Evolutionary conservation across 2,797 vertebrate genomes (phyloP).

Genomic region (Melanotaenia trifasciata): DNA sequence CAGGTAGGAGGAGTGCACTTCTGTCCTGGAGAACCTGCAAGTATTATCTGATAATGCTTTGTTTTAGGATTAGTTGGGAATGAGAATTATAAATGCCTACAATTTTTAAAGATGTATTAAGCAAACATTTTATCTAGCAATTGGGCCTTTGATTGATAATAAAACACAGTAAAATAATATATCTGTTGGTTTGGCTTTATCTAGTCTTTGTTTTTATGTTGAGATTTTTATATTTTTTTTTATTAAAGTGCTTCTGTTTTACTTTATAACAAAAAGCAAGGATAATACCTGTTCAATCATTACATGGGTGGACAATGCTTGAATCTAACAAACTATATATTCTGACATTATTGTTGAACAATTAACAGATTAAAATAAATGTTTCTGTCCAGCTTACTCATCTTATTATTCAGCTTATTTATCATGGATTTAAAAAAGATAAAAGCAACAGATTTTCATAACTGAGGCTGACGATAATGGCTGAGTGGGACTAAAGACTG

Average conservation of each 20-base stretch:
- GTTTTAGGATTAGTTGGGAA: too few relatives aligned
- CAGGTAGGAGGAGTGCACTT: neutral
- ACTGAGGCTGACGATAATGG: constrained; percentile 42
- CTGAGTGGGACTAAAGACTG: constrained; percentile 30
- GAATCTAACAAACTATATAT: neutral
- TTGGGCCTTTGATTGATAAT: neutral
- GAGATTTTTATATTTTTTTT: neutral
- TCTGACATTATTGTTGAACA: neutral
- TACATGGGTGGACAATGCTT: too few relatives aligned
- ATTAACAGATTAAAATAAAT: neutral
- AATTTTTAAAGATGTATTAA: neutral
- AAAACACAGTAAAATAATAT: neutral
- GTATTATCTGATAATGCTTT: too few relatives aligned
- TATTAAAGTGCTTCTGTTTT: neutral
- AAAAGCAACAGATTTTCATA: neutral
- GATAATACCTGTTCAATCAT: too few relatives aligned
- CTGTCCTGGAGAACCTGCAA: neutral
- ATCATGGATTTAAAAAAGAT: neutral
- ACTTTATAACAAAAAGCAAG: too few relatives aligned
- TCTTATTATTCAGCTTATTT: too few relatives aligned
- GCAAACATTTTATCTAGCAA: neutral
- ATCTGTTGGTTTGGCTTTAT: neutral
- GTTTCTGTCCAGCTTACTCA: neutral
- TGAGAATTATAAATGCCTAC: neutral
- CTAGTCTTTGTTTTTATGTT: neutral